These are phyloP conservation scores for Agapornis roseicollis DNA, from an alignment of 2,113 vertebrate species.

Conservation along the genomic window DNA sequence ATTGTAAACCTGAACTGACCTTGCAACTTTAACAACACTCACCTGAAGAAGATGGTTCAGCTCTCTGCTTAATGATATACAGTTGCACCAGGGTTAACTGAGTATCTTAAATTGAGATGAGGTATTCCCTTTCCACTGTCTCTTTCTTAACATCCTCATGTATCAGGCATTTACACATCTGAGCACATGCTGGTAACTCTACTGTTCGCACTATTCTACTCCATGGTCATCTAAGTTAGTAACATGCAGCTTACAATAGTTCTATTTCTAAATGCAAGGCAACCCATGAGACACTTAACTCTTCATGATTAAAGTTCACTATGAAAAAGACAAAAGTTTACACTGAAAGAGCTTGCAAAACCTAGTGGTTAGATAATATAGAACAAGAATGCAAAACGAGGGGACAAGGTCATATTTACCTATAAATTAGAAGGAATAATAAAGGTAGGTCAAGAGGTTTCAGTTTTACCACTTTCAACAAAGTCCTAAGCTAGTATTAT, in stretches of 20 bases:
- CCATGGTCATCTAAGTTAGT: not conserved
- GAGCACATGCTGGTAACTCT: not conserved
- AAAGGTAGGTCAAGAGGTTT: not conserved
- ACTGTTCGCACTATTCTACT: not conserved
- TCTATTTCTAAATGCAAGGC: not conserved
- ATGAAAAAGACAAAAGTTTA: not conserved
- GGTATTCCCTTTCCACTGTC: not conserved
- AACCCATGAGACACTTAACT: not conserved
- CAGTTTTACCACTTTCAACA: not conserved
- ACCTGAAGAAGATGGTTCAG: not conserved
- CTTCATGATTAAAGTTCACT: not conserved
- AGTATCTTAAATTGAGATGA: not conserved
- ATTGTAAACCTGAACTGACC: not conserved
- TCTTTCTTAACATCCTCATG: not conserved
- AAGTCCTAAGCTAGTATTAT: not conserved
- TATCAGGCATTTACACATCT: not conserved
- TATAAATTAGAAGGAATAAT: not conserved
- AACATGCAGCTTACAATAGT: not conserved
- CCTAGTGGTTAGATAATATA: not conserved
- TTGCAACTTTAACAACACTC: not conserved
- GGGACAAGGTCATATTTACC: not conserved
- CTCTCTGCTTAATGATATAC: not conserved
- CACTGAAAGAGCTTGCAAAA: not conserved
- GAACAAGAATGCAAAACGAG: not conserved
- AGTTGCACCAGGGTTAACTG: not conserved